A percentile compares a stretch with the other conserved stretches of the same genome.
These are phyloP conservation scores for Danaus plexippus DNA, from an alignment of 1,140 invertebrate species.

Conservation along the genomic window DNA sequence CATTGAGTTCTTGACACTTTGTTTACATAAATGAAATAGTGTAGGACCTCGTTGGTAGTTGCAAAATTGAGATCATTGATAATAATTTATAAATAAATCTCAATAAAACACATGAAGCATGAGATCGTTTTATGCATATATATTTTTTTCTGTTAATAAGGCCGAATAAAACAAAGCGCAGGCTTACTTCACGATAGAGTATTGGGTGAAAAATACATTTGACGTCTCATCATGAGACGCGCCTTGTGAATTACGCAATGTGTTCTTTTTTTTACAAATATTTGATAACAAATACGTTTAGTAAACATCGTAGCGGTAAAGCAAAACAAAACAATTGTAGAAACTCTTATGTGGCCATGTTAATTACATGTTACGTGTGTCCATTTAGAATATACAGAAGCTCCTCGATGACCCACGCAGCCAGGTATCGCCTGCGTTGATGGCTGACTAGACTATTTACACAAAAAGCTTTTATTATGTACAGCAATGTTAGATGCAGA, in stretches of 20 bases:
- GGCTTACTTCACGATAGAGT: constrained; percentile 58
- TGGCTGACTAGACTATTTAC: constrained; percentile 56
- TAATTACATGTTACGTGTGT: constrained; percentile 66
- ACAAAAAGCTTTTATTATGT: constrained; percentile 66
- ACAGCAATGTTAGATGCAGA: constrained; percentile 69
- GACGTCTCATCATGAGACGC: constrained; percentile 48
- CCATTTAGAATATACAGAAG: constrained; percentile 26
- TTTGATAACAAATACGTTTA: constrained; percentile 50
- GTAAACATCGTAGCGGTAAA: constrained; percentile 70
- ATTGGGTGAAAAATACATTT: constrained; percentile 71
- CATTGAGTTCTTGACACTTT: constrained; percentile 16
- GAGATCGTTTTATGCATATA: constrained; percentile 24
- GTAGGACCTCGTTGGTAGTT: constrained; percentile 4
- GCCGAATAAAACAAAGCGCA: constrained; percentile 56
- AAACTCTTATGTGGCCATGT: constrained; percentile 56
- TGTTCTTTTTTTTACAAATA: constrained; percentile 42
- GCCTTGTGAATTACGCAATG: constrained; percentile 38
- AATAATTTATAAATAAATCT: constrained; percentile 31
- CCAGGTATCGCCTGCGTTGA: constrained; percentile 25
- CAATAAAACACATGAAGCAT: constrained; percentile 59
- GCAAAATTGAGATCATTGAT: constrained; percentile 38
- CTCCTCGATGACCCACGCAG: constrained; percentile 32
- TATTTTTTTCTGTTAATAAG: constrained; percentile 57
- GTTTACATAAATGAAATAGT: constrained; percentile 16
- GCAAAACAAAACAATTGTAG: constrained; percentile 65